These are phyloP conservation scores for Trogon surrucura DNA, from an alignment of 2,113 vertebrate species.

Conservation along the genomic window DNA sequence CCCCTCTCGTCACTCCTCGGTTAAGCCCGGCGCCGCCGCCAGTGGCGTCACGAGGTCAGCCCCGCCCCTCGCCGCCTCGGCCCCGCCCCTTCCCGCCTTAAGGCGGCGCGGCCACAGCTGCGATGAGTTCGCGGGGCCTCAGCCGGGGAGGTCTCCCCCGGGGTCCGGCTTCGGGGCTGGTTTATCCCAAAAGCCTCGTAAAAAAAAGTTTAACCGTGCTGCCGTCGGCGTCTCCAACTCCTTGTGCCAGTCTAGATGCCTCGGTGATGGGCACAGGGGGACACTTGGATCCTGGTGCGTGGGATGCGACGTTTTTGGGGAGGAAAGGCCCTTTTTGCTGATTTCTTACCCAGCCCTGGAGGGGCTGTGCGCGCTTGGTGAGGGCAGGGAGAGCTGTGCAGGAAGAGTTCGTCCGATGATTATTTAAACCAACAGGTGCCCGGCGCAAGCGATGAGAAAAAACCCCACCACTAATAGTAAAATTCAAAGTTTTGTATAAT, in stretches of 20 bases:
- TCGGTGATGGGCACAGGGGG: fast-evolving
- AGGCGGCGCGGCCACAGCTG: not conserved
- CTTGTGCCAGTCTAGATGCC: not conserved
- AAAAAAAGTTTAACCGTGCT: fast-evolving
- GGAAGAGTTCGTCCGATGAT: fast-evolving
- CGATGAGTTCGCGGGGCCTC: fast-evolving
- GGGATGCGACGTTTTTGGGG: fast-evolving
- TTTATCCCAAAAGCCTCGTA: fast-evolving
- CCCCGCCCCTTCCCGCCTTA: not conserved
- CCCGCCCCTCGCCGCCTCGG: not conserved
- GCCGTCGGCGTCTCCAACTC: too few species aligned
- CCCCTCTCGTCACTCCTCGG: not conserved
- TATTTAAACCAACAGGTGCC: not conserved
- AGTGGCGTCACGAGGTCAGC: not conserved
- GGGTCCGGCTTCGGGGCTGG: fast-evolving
- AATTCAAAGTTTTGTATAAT: constrained; percentile 11
- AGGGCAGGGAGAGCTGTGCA: not conserved
- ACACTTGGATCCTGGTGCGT: fast-evolving
- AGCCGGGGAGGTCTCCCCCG: fast-evolving
- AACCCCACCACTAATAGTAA: not conserved
- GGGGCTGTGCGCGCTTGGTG: fast-evolving
- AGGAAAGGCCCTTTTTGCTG: not conserved
- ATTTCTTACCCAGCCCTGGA: not conserved
- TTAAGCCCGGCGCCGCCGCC: not conserved
- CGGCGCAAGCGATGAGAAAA: not conserved